phyloP scores from a whole-genome alignment of 2,797 vertebrate species.

The Bovichtus diacanthus region DNA sequence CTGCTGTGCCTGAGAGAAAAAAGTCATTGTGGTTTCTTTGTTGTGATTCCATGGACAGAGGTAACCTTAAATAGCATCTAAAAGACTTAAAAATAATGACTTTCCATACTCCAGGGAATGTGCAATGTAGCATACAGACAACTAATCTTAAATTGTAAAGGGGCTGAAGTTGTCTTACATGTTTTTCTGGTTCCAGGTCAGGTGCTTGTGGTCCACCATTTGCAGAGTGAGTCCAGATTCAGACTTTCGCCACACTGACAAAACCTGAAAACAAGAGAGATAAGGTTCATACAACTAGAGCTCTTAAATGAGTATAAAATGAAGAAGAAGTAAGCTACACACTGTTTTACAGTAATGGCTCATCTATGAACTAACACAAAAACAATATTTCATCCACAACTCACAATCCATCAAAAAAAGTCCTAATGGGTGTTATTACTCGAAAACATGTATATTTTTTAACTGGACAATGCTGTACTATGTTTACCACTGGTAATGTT shows the following conservation, averaged over 20 bases:
- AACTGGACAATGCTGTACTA: not conserved
- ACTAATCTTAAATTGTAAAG: not conserved
- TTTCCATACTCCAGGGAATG: not conserved
- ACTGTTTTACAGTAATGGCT: not conserved
- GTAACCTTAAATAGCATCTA: not conserved
- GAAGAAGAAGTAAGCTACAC: not conserved
- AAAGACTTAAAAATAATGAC: not conserved
- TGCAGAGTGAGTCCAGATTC: slow-evolving; percentile 87
- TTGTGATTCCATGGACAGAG: not conserved
- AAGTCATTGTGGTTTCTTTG: not conserved
- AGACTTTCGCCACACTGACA: slow-evolving; percentile 88
- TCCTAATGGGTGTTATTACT: not conserved
- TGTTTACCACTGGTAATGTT: not conserved
- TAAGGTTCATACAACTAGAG: not conserved
- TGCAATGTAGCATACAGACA: not conserved
- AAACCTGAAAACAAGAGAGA: slow-evolving; percentile 85
- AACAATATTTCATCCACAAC: not conserved
- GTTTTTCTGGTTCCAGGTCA: slow-evolving; percentile 88
- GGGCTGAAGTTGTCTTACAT: slow-evolving; percentile 84
- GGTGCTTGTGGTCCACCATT: slow-evolving; percentile 86
- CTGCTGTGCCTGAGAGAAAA: slow-evolving; percentile 83
- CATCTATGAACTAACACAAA: not conserved
- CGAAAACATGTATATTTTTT: not conserved
- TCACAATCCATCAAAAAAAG: not conserved
- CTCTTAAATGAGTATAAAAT: not conserved